Evolutionary conservation across 2,888 invertebrate species (phyloP).

Genomic region (Tethea ocularis): DNA sequence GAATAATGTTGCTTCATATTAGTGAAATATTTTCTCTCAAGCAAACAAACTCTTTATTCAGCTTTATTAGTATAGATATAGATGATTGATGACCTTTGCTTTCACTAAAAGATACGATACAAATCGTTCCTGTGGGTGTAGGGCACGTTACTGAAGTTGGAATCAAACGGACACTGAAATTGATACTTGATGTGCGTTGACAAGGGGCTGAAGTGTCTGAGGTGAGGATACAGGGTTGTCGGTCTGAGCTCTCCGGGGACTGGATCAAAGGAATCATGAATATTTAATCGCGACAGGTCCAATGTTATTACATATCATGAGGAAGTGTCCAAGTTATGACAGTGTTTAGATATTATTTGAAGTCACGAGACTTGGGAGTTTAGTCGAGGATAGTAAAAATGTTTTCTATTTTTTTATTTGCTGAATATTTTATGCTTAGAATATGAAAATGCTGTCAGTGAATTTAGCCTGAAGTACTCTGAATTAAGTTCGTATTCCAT

Average conservation of each 20-base stretch:
- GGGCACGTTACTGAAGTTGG: background rate
- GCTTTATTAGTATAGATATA: too few relatives aligned
- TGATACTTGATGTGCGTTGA: background rate
- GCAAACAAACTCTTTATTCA: too few relatives aligned
- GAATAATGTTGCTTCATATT: too few relatives aligned
- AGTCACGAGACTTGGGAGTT: background rate
- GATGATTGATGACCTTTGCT: too few relatives aligned
- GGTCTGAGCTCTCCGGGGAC: background rate
- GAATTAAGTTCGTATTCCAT: background rate
- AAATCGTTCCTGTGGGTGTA: background rate
- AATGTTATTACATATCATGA: background rate
- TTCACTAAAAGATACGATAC: background rate
- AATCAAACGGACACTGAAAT: background rate
- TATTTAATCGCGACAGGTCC: background rate
- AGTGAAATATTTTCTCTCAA: too few relatives aligned
- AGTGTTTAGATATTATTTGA: background rate
- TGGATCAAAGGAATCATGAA: background rate
- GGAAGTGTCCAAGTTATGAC: background rate
- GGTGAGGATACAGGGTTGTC: background rate
- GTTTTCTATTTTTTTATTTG: background rate
- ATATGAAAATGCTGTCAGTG: background rate
- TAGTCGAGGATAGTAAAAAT: background rate
- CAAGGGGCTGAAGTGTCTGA: background rate
- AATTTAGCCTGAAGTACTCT: background rate
- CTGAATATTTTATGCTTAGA: background rate